Percentiles rank a stretch among this genome's conserved stretches.
Evolutionary conservation across 2,113 vertebrate genomes (phyloP).

Genomic region (Microcebus lehilahytsara): DNA sequence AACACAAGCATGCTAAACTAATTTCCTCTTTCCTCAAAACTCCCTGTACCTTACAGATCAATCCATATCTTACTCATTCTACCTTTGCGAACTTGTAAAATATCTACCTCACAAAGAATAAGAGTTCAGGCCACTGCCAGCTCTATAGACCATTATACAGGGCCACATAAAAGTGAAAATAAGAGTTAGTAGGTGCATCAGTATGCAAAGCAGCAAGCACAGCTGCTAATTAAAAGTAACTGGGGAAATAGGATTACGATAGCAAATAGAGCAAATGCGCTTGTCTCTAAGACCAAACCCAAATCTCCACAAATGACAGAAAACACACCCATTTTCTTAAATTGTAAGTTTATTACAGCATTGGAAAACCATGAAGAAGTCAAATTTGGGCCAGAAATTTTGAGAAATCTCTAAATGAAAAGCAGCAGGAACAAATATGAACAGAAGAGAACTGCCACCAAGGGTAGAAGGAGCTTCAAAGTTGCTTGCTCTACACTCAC

Average conservation of each 20-base stretch:
- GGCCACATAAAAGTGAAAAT: conserved; percentile 47
- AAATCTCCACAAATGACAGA: conserved; percentile 39
- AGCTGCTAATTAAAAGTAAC: conserved; percentile 67
- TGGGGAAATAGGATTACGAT: conserved; percentile 65
- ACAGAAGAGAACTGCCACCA: conserved; percentile 12
- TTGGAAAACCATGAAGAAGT: conserved; percentile 27
- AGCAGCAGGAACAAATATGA: conserved; percentile 38
- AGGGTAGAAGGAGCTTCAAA: not conserved
- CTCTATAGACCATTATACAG: not conserved
- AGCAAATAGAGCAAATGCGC: conserved; percentile 35
- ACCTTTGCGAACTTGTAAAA: conserved; percentile 19
- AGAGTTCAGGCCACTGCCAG: not conserved
- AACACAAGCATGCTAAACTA: not conserved
- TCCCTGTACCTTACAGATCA: not conserved
- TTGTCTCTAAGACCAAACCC: conserved; percentile 35
- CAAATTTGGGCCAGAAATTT: conserved; percentile 28
- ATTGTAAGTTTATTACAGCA: not conserved
- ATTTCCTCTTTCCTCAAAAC: conserved; percentile 40
- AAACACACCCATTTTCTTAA: conserved; percentile 48
- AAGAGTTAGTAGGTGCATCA: conserved; percentile 15
- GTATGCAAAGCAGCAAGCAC: conserved; percentile 33
- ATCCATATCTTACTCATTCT: not conserved
- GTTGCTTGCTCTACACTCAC: not conserved
- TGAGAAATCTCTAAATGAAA: conserved; percentile 40
- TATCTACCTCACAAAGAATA: conserved; percentile 5